Evolutionary conservation across 2,888 invertebrate species (phyloP).

Genomic region (Syrphus vitripennis): DNA sequence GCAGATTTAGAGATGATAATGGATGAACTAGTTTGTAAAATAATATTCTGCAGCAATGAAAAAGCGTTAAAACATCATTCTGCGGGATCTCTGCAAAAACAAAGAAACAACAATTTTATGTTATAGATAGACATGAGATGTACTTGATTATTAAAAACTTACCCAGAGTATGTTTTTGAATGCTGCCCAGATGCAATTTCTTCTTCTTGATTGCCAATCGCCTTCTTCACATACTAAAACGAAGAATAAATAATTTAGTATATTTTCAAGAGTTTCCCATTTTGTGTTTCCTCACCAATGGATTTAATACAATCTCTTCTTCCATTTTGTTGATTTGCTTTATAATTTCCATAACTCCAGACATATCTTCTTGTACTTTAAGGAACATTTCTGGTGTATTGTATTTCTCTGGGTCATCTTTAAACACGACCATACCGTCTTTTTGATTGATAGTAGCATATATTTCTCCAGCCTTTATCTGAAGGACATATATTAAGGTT

Average conservation of each 20-base stretch:
- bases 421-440: constrained; percentile 98
- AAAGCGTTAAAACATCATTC: constrained; percentile 76
- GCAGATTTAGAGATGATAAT: constrained; percentile 59
- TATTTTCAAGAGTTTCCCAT: background rate
- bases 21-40: constrained; percentile 50
- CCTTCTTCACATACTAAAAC: constrained; percentile 85
- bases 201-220: constrained; percentile 84
- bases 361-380: constrained; percentile 92
- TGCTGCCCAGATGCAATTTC: constrained; percentile 81
- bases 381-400: constrained; percentile 94
- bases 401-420: constrained; percentile 97
- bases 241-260: constrained; percentile 2
- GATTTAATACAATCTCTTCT: constrained; percentile 95
- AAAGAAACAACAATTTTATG: background rate
- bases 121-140: background rate
- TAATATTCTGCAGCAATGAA: constrained; percentile 49
- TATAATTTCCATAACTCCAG: constrained; percentile 92
- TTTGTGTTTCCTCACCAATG: constrained; percentile 84
- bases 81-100: constrained; percentile 77
- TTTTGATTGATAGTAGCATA: constrained; percentile 98
- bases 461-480: constrained; percentile 98
- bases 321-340: constrained; percentile 96
- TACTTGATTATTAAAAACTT: constrained; percentile 39
- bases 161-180: constrained; percentile 80
- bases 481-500: constrained; percentile 60